Evolutionary conservation across 2,797 vertebrate genomes (phyloP).

Genomic region (Mus minutoides): DNA sequence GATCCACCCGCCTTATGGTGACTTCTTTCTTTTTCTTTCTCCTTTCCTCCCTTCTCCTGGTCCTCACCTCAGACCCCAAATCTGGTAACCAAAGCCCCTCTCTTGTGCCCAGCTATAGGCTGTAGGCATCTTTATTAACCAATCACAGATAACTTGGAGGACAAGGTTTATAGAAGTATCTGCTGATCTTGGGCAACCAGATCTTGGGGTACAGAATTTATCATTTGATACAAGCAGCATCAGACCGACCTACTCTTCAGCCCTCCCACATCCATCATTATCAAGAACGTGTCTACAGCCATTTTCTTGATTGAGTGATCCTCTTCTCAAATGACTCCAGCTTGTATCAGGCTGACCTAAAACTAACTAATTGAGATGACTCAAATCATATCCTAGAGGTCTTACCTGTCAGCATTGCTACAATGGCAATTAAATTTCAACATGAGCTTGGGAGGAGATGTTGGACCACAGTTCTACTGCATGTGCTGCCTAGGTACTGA

Average conservation of each 20-base stretch:
- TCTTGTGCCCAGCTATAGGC: not conserved
- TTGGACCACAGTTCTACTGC: not conserved
- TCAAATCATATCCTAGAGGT: not conserved
- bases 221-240: not conserved
- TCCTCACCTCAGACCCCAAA: not conserved
- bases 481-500: not conserved
- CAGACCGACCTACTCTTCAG: not conserved
- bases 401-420: not conserved
- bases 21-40: too few species aligned
- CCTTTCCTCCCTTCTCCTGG: too few species aligned
- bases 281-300: not conserved
- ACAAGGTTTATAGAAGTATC: not conserved
- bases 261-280: not conserved
- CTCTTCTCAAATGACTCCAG: not conserved
- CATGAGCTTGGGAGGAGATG: not conserved
- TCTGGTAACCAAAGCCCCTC: not conserved
- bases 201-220: not conserved
- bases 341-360: not conserved
- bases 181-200: not conserved
- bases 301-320: not conserved
- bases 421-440: not conserved
- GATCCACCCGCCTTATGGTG: too few species aligned
- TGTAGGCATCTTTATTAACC: not conserved
- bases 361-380: not conserved
- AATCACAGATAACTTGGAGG: not conserved